phyloP scores from a whole-genome alignment of 2,888 invertebrate genomes.

The Dyspetes luteomarginatus region DNA sequence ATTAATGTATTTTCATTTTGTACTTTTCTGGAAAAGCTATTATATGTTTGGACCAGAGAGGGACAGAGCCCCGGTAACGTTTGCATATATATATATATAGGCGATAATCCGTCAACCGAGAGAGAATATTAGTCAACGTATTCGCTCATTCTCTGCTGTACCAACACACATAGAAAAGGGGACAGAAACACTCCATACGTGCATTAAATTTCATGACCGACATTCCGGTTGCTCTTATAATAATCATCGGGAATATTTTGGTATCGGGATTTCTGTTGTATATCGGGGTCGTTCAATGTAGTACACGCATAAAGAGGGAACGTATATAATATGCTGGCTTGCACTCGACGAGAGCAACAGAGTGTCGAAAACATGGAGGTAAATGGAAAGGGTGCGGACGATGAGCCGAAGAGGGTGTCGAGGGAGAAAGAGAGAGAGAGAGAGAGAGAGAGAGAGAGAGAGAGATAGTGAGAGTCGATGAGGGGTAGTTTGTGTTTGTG shows the following conservation, averaged over 20 bases:
- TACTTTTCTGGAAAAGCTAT: not conserved
- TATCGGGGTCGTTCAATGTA: constrained; percentile 23
- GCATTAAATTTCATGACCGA: constrained; percentile 66
- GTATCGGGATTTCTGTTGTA: constrained; percentile 24
- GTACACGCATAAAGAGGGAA: not conserved
- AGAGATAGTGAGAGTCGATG: too few species aligned
- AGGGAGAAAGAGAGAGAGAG: too few species aligned
- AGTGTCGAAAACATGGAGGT: constrained; percentile 55
- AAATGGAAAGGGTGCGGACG: not conserved
- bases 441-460: too few species aligned
- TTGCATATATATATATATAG: not conserved
- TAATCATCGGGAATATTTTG: constrained; percentile 60
- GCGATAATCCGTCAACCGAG: constrained; percentile 47
- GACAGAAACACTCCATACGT: constrained; percentile 39
- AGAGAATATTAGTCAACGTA: constrained; percentile 37
- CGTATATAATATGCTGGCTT: not conserved
- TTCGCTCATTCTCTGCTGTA: not conserved
- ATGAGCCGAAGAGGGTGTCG: not conserved
- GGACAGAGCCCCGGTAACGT: not conserved
- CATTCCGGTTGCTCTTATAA: constrained; percentile 62
- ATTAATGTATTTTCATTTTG: too few species aligned
- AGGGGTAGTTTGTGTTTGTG: not conserved
- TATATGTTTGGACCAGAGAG: not conserved
- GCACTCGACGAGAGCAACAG: constrained; percentile 57
- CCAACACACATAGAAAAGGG: too few species aligned